Base-by-base conservation (phyloP, 2,888 invertebrate species). In the Augiades crinisus region DNA sequence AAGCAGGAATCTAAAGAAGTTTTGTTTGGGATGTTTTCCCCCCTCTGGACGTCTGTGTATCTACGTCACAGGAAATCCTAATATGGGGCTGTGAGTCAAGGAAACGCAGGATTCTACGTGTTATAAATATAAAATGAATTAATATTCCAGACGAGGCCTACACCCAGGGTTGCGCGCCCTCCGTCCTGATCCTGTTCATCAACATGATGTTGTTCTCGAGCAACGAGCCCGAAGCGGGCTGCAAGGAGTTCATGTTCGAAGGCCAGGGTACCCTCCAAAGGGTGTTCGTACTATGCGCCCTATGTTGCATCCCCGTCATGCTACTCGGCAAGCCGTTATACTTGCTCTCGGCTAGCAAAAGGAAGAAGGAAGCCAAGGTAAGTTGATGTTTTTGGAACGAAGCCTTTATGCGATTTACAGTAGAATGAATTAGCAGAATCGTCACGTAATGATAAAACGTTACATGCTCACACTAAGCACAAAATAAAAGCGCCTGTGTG, bases 111-210 rank as follows among this genome's bases (percentile, higher is more conserved):
- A n/a, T n/a, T n/a, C n/a, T n/a, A n/a, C n/a, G n/a, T n/a, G n/a
- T n/a, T n/a, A n/a, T n/a, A n/a, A n/a, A n/a, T 37, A 17, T 6
- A 43, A 34, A 14, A 34, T n/a, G 2, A 1, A 21, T 19, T 21
- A 27, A 45, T 6, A 21, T 58, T 57, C 0, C 65, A 90, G 86
- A 81, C 1, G 36, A 61, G 46, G 83, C 79, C 10, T 91, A 80
- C 77, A 73, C 57, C 1, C 79, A 81, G 54, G 80, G 78, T 36
- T 98, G 97, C 81, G 99, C 99, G 0, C 99, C 99, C 0, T 98
- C 98, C 1, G 96, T 99, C 64, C 92, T 99, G 55, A 98, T 99
- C 64, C 96, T 97, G 4, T 98, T 99, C 81, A 99, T 99, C 87
- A 99, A 99, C 90, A 99, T 99, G 99, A 97, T 99, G 69, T 89